These are phyloP conservation scores for Dolichoris vasculosae DNA, from an alignment of 1,140 invertebrate species.

Conservation along the genomic window DNA sequence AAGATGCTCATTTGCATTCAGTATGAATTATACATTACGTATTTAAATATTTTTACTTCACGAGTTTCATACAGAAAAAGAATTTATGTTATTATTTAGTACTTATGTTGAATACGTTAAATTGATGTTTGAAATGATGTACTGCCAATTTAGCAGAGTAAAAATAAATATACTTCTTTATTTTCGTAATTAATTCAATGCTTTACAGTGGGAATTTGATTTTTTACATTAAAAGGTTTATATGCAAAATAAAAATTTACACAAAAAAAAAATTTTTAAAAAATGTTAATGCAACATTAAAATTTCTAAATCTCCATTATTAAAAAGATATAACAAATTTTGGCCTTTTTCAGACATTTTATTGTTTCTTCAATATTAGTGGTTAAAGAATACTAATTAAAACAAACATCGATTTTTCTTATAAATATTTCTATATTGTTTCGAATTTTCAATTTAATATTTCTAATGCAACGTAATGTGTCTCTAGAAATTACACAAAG, in stretches of 20 bases:
- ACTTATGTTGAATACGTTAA: slow-evolving; percentile 5
- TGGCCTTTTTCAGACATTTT: not conserved
- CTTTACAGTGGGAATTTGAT: not conserved
- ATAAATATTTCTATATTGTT: no score
- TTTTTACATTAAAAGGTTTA: not conserved
- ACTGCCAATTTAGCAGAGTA: not conserved
- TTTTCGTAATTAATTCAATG: not conserved
- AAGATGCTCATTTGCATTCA: slow-evolving; percentile 9
- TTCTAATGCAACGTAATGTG: no score
- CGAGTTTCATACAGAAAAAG: not conserved
- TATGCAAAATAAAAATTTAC: not conserved
- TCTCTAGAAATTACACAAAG: no score
- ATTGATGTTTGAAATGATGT: slow-evolving; percentile 19
- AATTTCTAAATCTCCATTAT: not conserved
- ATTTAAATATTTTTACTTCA: slow-evolving; percentile 28
- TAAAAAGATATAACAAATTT: not conserved
- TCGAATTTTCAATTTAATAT: no score
- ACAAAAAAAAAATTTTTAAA: not conserved
- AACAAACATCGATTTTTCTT: no score
- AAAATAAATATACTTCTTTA: not conserved
- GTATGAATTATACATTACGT: slow-evolving; percentile 20
- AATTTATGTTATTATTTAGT: slow-evolving; percentile 26
- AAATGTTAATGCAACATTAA: not conserved
- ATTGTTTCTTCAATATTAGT: no score
- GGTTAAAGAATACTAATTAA: no score